A percentile compares a stretch with the other conserved stretches of the same genome.
Conservation (phyloP, 2,888 invertebrate species). For the Heliothis peltigera region DNA sequence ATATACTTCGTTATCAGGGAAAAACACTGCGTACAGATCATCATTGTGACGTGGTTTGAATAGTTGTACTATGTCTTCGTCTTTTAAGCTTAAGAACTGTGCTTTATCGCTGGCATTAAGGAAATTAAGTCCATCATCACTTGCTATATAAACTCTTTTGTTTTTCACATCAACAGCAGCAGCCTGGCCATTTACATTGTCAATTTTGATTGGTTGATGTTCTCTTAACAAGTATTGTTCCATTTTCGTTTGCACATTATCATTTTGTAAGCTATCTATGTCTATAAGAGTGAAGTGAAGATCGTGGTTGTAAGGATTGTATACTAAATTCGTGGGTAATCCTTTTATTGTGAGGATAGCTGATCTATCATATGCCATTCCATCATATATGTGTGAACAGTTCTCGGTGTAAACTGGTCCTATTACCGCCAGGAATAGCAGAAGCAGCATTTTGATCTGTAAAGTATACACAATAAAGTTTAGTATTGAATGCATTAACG, state of each 20-base stretch:
- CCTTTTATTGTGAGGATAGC: conserved; percentile 81
- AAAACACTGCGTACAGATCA: conserved; percentile 79
- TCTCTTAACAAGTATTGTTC: conserved; percentile 81
- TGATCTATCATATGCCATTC: conserved; percentile 70
- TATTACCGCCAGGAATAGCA: conserved; percentile 71
- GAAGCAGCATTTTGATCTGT: conserved; percentile 74
- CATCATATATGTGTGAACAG: conserved; percentile 75
- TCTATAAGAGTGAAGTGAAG: conserved; percentile 84
- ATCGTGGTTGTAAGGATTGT: conserved; percentile 75
- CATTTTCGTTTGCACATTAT: conserved; percentile 84
- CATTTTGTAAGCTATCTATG: conserved; percentile 80
- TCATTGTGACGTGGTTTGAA: conserved; percentile 76
- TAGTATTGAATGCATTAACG: conserved; percentile 5
- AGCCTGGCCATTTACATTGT: conserved; percentile 81
- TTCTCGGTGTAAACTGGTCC: conserved; percentile 71
- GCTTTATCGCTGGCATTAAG: conserved; percentile 77
- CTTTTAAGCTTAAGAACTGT: conserved; percentile 76
- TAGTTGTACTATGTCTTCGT: conserved; percentile 84
- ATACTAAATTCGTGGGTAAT: conserved; percentile 82
- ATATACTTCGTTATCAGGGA: conserved; percentile 82
- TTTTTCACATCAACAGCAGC: conserved; percentile 78
- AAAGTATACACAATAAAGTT: conserved; percentile 35
- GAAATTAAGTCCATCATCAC: conserved; percentile 78
- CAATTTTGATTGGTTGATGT: conserved; percentile 77
- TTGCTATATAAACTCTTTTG: conserved; percentile 80